These are phyloP conservation scores for Corythaeola cristata DNA, from an alignment of 2,113 vertebrate genomes.

Conservation along the genomic window DNA sequence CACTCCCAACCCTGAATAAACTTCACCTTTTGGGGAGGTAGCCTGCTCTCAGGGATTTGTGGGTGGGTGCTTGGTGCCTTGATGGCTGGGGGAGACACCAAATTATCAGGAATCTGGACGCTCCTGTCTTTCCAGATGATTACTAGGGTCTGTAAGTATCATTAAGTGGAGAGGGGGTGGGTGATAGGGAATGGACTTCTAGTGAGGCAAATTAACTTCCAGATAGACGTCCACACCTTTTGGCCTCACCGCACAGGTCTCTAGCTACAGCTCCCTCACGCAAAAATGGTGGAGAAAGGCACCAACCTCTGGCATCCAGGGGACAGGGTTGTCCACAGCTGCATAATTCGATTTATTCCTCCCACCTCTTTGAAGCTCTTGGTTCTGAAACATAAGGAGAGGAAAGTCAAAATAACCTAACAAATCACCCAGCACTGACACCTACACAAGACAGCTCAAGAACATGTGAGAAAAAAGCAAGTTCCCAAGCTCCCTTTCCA, in stretches of 20 bases:
- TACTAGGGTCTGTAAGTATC: background rate
- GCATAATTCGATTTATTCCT: background rate
- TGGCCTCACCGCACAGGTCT: background rate
- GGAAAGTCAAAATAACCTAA: background rate
- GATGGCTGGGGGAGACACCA: background rate
- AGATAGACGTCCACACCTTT: background rate
- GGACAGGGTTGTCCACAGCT: background rate
- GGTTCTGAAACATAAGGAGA: conserved; percentile 36
- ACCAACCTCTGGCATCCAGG: conserved; percentile 63
- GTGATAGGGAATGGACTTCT: background rate
- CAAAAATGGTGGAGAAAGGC: background rate
- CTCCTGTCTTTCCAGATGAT: background rate
- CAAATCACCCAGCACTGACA: background rate
- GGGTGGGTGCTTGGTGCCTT: background rate
- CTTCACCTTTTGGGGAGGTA: background rate
- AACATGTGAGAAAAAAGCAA: background rate
- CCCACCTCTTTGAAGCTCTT: background rate
- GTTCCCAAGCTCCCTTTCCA: background rate
- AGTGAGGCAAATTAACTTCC: background rate
- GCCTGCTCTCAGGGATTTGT: background rate
- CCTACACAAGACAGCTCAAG: background rate
- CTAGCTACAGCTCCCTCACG: background rate
- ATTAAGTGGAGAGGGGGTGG: background rate
- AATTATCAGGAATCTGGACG: conserved; percentile 10
- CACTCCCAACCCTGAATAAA: background rate